These are phyloP conservation scores for Bombus sylvicola DNA, from an alignment of 1,140 invertebrate species.

Conservation along the genomic window DNA sequence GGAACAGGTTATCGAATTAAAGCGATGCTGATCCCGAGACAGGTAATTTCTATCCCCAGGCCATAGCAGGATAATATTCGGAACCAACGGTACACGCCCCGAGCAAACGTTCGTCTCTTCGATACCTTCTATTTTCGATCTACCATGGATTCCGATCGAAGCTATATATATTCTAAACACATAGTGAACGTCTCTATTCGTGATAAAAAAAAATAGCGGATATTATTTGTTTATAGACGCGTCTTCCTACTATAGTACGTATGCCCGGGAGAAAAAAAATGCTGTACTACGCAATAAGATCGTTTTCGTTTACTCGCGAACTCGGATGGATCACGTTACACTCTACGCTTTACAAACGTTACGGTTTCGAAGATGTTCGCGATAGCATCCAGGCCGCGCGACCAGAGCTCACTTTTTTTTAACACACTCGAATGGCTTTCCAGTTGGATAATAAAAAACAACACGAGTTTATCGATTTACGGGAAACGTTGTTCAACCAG, in stretches of 20 bases:
- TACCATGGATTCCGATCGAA: neutral
- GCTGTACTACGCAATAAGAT: neutral
- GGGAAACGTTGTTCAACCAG: neutral
- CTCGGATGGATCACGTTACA: neutral
- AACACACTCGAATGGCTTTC: neutral
- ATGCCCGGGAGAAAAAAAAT: neutral
- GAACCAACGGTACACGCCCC: conserved; percentile 46
- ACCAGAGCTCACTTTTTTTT: neutral
- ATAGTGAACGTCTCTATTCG: neutral
- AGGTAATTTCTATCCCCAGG: conserved; percentile 70
- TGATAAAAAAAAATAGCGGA: neutral
- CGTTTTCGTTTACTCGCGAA: conserved; percentile 26
- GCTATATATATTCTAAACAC: neutral
- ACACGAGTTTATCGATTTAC: neutral
- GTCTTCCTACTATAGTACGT: neutral
- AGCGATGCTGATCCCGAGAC: conserved; percentile 60
- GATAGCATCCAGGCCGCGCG: neutral
- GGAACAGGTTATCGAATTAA: conserved; percentile 78
- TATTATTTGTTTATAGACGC: conserved; percentile 1
- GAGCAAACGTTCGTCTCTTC: neutral
- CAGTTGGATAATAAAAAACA: neutral
- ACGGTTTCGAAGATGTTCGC: neutral
- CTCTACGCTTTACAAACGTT: neutral
- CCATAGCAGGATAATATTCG: conserved; percentile 43
- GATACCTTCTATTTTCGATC: neutral